phyloP scores from a whole-genome alignment of 2,888 invertebrate species.

The Aromia moschata region DNA sequence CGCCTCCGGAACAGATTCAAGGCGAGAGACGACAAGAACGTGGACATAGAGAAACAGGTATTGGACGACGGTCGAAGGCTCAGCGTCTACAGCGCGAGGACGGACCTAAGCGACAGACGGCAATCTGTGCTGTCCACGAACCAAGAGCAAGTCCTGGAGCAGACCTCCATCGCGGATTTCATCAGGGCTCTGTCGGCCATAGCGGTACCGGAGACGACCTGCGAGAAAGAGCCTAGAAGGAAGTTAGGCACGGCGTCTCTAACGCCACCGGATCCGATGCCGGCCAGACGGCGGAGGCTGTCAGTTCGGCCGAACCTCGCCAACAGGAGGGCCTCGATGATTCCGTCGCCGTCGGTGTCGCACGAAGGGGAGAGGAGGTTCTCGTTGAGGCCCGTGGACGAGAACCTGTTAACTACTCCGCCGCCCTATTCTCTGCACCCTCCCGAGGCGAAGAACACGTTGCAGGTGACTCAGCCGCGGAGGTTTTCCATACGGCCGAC shows the following conservation, averaged over 20 bases:
- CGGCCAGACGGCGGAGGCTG: slow-evolving; percentile 37
- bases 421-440: slow-evolving; percentile 29
- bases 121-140: slow-evolving; percentile 42
- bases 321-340: slow-evolving; percentile 49
- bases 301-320: slow-evolving; percentile 41
- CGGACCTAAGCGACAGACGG: slow-evolving; percentile 45
- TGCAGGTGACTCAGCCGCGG: slow-evolving; percentile 9
- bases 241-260: slow-evolving; percentile 67
- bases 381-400: slow-evolving; percentile 51
- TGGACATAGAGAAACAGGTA: slow-evolving; percentile 53
- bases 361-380: slow-evolving; percentile 42
- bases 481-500: slow-evolving; percentile 35
- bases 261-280: slow-evolving; percentile 32
- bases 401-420: slow-evolving; percentile 42
- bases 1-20: slow-evolving; percentile 37
- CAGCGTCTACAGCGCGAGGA: slow-evolving; percentile 58
- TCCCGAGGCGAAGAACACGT: slow-evolving; percentile 33
- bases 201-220: slow-evolving; percentile 51
- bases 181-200: slow-evolving; percentile 80
- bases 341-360: slow-evolving; percentile 36
- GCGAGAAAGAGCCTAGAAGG: slow-evolving; percentile 58
- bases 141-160: slow-evolving; percentile 75
- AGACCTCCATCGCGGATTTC: slow-evolving; percentile 84
- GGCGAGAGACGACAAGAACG: slow-evolving; percentile 37
- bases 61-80: slow-evolving; percentile 56